Evolutionary conservation across 2,113 vertebrate genomes (phyloP).

Genomic region (Phalacrocorax brasilianus): DNA sequence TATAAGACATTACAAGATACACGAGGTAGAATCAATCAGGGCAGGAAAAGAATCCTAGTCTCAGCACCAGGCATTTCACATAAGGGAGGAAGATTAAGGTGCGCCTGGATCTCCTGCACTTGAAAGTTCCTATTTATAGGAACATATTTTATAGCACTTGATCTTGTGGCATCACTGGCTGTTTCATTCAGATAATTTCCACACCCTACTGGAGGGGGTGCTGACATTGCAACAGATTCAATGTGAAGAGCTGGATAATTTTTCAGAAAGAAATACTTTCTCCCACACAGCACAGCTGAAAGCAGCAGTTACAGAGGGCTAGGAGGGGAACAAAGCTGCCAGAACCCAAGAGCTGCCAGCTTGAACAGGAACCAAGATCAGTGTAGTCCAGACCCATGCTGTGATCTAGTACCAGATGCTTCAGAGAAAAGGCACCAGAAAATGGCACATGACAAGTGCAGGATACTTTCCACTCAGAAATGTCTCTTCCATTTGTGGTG

Average conservation of each 20-base stretch:
- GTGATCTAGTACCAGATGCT: background rate
- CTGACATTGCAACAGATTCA: slow-evolving; percentile 37
- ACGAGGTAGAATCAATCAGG: background rate
- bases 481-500: background rate
- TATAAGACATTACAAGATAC: background rate
- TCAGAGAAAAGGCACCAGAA: background rate
- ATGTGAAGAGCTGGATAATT: slow-evolving; percentile 28
- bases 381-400: background rate
- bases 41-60: background rate
- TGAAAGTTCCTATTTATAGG: slow-evolving; percentile 40
- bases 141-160: background rate
- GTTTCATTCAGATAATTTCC: slow-evolving; percentile 41
- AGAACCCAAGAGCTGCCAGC: background rate
- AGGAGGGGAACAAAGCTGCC: background rate
- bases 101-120: background rate
- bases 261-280: background rate
- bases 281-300: background rate
- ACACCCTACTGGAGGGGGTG: slow-evolving; percentile 1
- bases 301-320: background rate
- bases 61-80: background rate
- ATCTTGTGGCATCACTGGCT: slow-evolving; percentile 13
- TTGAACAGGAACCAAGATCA: background rate
- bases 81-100: background rate
- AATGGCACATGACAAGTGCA: background rate
- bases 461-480: background rate